These are phyloP conservation scores for Aleiodes testaceus DNA, from an alignment of 2,888 invertebrate genomes.

Conservation along the genomic window DNA sequence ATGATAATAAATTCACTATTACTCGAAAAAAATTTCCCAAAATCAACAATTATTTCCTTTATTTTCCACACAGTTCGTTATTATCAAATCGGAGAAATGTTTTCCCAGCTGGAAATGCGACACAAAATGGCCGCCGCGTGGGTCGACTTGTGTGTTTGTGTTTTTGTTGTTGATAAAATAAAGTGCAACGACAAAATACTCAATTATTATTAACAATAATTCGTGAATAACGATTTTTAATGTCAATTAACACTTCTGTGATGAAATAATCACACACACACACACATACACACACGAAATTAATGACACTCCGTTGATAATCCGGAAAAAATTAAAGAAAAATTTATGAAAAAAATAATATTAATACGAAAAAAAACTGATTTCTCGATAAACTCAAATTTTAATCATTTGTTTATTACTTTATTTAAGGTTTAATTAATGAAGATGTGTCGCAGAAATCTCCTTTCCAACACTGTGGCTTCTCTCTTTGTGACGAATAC, in stretches of 20 bases:
- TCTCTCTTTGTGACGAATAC: conserved; percentile 24
- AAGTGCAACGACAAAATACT: too few relatives aligned
- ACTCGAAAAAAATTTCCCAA: not conserved
- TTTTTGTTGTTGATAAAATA: conserved; percentile 18
- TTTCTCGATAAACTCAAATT: not conserved
- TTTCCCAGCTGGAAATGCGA: conserved; percentile 56
- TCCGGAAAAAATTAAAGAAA: not conserved
- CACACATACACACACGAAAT: conserved; percentile 11
- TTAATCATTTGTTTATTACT: not conserved
- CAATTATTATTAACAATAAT: too few relatives aligned
- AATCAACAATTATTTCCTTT: not conserved
- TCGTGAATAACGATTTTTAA: too few relatives aligned
- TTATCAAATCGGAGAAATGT: not conserved
- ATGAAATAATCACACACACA: not conserved
- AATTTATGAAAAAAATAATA: not conserved
- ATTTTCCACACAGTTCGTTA: not conserved
- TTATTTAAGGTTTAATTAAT: not conserved
- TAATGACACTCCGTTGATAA: not conserved
- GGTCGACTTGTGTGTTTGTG: conserved; percentile 25
- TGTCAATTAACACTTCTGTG: too few relatives aligned
- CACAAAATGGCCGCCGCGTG: conserved; percentile 64
- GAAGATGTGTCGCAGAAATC: not conserved
- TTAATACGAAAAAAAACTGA: not conserved
- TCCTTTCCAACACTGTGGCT: conserved; percentile 21
- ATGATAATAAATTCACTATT: not conserved